These are phyloP conservation scores for Prunella fulvescens DNA, from an alignment of 2,113 vertebrate genomes.

Conservation along the genomic window DNA sequence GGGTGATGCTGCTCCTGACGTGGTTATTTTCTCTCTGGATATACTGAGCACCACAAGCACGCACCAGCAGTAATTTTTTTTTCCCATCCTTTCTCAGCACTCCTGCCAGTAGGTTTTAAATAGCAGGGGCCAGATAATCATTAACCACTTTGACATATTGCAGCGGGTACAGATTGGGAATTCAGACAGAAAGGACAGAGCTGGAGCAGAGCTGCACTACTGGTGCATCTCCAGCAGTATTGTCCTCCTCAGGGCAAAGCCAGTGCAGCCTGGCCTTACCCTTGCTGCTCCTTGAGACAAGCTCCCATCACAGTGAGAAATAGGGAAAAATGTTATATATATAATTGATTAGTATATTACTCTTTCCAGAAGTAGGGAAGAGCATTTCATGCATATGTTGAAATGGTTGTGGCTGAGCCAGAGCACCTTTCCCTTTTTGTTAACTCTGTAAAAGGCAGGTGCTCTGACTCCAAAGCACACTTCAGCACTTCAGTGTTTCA, in stretches of 20 bases:
- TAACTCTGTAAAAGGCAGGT: not conserved
- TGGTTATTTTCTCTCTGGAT: not conserved
- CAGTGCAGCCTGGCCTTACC: not conserved
- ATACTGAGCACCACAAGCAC: fast-evolving
- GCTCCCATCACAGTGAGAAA: not conserved
- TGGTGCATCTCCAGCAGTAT: not conserved
- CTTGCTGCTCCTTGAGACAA: not conserved
- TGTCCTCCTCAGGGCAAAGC: not conserved
- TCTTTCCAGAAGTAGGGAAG: not conserved
- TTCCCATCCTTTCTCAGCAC: not conserved
- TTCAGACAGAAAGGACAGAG: not conserved
- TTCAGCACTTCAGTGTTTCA: not conserved
- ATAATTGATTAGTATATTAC: not conserved
- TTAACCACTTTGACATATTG: not conserved
- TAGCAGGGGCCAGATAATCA: not conserved
- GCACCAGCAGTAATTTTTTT: not conserved
- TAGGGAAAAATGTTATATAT: not conserved
- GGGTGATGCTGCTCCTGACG: not conserved
- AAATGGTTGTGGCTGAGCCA: not conserved
- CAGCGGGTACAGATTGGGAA: not conserved
- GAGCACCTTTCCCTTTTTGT: not conserved
- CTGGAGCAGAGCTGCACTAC: not conserved
- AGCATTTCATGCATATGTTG: not conserved
- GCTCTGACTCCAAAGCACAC: not conserved
- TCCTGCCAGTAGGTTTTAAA: constrained; percentile 26